These are phyloP conservation scores for Amiota mariae DNA, from an alignment of 2,888 invertebrate genomes.

Conservation along the genomic window DNA sequence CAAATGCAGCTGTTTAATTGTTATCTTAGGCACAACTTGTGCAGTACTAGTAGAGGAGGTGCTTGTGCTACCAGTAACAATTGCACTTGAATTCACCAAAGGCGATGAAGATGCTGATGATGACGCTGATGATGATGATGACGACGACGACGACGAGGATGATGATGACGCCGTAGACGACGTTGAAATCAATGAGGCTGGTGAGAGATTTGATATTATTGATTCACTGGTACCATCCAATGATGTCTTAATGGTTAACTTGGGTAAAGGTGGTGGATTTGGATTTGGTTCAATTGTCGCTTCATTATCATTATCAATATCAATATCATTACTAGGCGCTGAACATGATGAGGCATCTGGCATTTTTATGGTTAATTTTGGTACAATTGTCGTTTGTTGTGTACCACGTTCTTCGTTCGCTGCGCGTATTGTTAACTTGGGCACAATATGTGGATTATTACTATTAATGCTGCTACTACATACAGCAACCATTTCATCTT, in stretches of 20 bases:
- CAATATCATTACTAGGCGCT: neutral
- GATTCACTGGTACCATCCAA: slow-evolving; percentile 68
- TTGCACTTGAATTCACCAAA: slow-evolving; percentile 31
- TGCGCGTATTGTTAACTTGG: slow-evolving; percentile 72
- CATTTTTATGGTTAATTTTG: slow-evolving; percentile 73
- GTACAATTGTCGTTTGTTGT: slow-evolving; percentile 67
- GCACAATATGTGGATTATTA: slow-evolving; percentile 68
- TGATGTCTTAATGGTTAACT: slow-evolving; percentile 77
- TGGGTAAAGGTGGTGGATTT: slow-evolving; percentile 73
- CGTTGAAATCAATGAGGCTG: slow-evolving; percentile 57
- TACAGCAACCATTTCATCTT: slow-evolving; percentile 48
- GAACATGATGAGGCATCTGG: slow-evolving; percentile 47
- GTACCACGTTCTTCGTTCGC: slow-evolving; percentile 64
- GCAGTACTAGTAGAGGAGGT: slow-evolving; percentile 15
- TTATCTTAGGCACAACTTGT: slow-evolving; percentile 41
- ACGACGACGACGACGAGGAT: slow-evolving; percentile 41
- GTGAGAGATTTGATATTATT: slow-evolving; percentile 66
- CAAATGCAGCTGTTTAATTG: slow-evolving; percentile 44
- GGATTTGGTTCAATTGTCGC: slow-evolving; percentile 27
- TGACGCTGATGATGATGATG: slow-evolving; percentile 40
- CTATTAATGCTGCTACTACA: slow-evolving; percentile 10
- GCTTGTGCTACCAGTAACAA: slow-evolving; percentile 2
- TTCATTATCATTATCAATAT: neutral
- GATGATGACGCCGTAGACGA: slow-evolving; percentile 43
- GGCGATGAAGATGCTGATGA: slow-evolving; percentile 72